Base-by-base conservation (phyloP, 2,797 vertebrate species). In the Buceros bicornis region DNA sequence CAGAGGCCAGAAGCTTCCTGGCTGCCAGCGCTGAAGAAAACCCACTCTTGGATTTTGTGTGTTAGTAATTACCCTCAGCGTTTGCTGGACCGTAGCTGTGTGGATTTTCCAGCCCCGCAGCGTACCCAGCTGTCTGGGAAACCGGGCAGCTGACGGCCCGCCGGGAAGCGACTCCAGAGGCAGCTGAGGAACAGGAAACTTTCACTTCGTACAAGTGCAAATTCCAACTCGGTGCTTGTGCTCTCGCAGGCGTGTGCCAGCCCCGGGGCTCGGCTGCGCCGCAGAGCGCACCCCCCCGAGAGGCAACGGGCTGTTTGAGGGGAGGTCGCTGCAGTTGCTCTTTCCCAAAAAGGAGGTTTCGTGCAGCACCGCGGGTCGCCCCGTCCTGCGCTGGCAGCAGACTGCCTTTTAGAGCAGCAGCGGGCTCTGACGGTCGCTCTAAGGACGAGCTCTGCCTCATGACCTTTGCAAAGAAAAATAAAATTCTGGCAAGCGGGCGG, bases 291-390 rank as follows among this genome's bases (percentile, higher is more conserved):
- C 6, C 47, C 26, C 12, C 37, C 37, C 11, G 2, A 25, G 7
- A 21, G 11, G 51, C 6, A 16, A n/a, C 13, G 45, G 16, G 45
- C 35, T 11, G 47, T 40, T 40, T 45, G 45, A 45, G 16, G 10
- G 45, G 45, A 35, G 61, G 11, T 25, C 26, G 14, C 2, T 66
- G 70, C 16, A 20, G n/a, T 14, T 7, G 19, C 28, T 42, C 48
- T 22, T 54, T 35, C 67, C 60, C 43, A 10, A 58, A 58, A 65
- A 35, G 11, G 60, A 10, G 21, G 24, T 3, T 37, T 13, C 0
- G 0, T 5, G 16, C 6, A 2, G 35, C 45, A 8, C 43, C 0
- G 1, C 1, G 28, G 78, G 37, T 45, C 31, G 5, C 8, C 16
- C 72, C 6, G 18, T 6, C 81, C 35, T 11, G 26, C 2, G 2